Conservation (phyloP, 2,888 invertebrate species). For the Polydesmus complanatus region DNA sequence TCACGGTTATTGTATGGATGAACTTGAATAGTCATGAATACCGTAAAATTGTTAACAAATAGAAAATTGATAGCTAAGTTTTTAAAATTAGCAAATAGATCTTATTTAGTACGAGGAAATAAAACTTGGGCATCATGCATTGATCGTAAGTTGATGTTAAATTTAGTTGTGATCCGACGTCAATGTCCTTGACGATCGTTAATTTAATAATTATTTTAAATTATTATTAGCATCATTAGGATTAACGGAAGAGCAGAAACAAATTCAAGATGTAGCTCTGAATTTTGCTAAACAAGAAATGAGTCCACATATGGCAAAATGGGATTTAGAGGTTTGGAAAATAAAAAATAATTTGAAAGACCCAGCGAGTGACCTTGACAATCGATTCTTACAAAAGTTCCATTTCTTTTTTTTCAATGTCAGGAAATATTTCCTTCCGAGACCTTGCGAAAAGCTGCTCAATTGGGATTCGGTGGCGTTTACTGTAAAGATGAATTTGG, state of each 20-base stretch:
- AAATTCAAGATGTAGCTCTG: slow-evolving; percentile 38
- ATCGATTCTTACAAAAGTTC: not conserved
- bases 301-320: slow-evolving; percentile 40
- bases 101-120: too few relatives aligned
- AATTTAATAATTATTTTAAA: not conserved
- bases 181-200: not conserved
- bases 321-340: slow-evolving; percentile 38
- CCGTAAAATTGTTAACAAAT: too few relatives aligned
- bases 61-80: too few relatives aligned
- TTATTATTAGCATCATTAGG: slow-evolving; percentile 31
- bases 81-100: too few relatives aligned
- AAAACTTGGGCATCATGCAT: too few relatives aligned
- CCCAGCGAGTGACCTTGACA: too few relatives aligned
- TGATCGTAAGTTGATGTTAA: too few relatives aligned
- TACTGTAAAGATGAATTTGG: slow-evolving; percentile 39
- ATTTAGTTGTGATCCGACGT: too few relatives aligned
- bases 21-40: too few relatives aligned
- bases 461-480: slow-evolving; percentile 42
- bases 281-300: slow-evolving; percentile 42
- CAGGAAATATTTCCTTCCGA: slow-evolving; percentile 40
- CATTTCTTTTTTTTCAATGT: not conserved
- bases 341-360: slow-evolving; percentile 2
- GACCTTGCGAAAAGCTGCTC: slow-evolving; percentile 37
- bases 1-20: too few relatives aligned
- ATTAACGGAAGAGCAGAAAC: slow-evolving; percentile 37